phyloP scores from a whole-genome alignment of 92 coral and sea anemone species.

The Chrysogorgia sp. region DNA sequence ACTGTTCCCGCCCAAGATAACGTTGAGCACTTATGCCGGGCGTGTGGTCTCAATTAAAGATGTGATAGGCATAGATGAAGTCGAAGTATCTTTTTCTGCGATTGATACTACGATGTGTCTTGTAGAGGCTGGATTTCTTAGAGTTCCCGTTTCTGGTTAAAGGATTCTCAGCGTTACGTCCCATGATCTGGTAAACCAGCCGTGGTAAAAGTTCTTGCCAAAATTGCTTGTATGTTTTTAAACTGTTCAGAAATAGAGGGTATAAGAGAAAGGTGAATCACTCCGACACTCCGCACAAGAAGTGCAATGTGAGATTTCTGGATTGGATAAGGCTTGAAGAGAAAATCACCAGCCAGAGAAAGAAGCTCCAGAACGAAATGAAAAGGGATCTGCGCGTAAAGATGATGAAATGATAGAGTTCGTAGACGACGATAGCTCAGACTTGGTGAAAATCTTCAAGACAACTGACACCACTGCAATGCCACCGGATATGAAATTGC shows the following conservation, averaged over 20 bases:
- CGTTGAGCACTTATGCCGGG: slow-evolving; percentile 24
- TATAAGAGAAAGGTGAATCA: slow-evolving; percentile 19
- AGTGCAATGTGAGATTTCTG: slow-evolving; percentile 19
- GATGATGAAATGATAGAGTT: neutral
- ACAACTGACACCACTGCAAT: neutral
- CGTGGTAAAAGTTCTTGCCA: slow-evolving; percentile 26
- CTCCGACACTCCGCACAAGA: slow-evolving; percentile 22
- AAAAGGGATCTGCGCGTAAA: too few relatives aligned
- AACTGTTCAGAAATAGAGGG: slow-evolving; percentile 23
- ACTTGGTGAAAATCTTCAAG: neutral
- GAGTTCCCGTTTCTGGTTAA: slow-evolving; percentile 8
- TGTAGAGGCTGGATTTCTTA: slow-evolving; percentile 5
- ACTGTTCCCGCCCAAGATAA: slow-evolving; percentile 15
- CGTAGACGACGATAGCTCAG: neutral
- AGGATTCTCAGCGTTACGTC: slow-evolving; percentile 3
- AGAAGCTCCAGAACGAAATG: too few relatives aligned
- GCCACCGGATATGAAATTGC: neutral
- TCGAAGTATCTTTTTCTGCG: neutral
- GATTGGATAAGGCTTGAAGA: too few relatives aligned
- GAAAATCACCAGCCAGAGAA: too few relatives aligned
- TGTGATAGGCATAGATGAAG: neutral
- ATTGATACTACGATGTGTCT: slow-evolving; percentile 12
- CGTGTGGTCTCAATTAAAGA: slow-evolving; percentile 5
- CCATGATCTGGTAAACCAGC: neutral
- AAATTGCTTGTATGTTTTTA: slow-evolving; percentile 16